Base-by-base conservation (phyloP, 2,888 invertebrate genomes). In the Tanytarsus gracilentus region DNA sequence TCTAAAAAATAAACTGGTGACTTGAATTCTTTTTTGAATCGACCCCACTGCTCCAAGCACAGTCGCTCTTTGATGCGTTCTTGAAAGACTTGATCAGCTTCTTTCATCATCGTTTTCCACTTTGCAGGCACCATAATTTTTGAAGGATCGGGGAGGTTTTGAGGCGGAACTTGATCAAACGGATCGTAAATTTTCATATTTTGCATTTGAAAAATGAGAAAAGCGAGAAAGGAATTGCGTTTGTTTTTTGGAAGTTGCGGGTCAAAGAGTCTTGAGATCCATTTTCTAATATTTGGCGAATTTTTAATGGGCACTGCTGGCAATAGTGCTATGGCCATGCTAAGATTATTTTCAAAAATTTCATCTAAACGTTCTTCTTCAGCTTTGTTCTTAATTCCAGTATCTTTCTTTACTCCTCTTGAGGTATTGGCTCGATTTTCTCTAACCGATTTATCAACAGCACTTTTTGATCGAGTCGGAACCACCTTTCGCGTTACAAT, bases 61-160 rank as follows among this genome's bases (percentile, higher is more conserved):
- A n/a, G n/a, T n/a, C n/a, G 16, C 4, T 44, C 44, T n/a, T 18
- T 44, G 2, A 18, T 23, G 5, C 44, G 44, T 21, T 44, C 44
- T 2, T 23, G 18, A 2, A 18, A 21, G 9, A 23, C 21, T 44
- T 44, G 18, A 7, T 44, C 44, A 44, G 44, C 44, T 18, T 44
- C 44, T 44, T 44, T 18, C 18, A 21, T 18, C 18, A 23, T 44
- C 23, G 23, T 23, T 21, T 44, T 44, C 44, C 44, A 44, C 23
- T 44, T 44, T 44, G 44, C 21, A 44, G 44, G 18, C 44, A 11
- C 11, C 44, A 44, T 44, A 18, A 44, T 44, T 23, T 44, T 44
- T 1, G 44, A 11, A 18, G 44, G 44, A 18, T 44, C 44, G 18
- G 18, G 21, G 7, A 44, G 21, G 4, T 11, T 23, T 11, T 44